Base-by-base conservation (phyloP, 2,888 invertebrate genomes). In the Diarsia mendica region DNA sequence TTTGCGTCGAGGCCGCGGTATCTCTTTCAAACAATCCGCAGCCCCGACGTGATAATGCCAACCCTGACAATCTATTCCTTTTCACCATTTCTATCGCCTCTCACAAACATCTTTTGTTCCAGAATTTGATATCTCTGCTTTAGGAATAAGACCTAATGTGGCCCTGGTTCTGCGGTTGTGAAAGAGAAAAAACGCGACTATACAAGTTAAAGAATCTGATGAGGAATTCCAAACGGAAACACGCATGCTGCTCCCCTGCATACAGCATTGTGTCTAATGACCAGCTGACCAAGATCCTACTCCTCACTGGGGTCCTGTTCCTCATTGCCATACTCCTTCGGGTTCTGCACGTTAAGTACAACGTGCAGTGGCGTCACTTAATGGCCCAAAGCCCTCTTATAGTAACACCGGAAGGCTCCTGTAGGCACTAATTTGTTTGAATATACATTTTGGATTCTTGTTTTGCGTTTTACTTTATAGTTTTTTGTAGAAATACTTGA, bases 161-260 rank as follows among this genome's bases (percentile, higher is more conserved):
- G 3, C 8, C 9, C 44, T 44, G 13, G 13, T 46, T 63, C 15
- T 63, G 39, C 63, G 15, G 15, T n/a, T 63, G 3, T 63, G 15
- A n/a, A 44, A 44, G n/a, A 63, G 0, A 81, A 51, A 72, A 73
- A 51, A 87, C 79, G 28, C 84, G 77, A 39, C 70, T 89, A 5
- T 81, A 87, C 67, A 87, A 86, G 11, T 69, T 91, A 28, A 90
- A 89, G 67, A 85, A 85, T 73, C 79, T 84, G 1, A 85, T 88
- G 71, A 84, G 76, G n/a, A 84, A 85, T 0, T 77, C 74, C 0
- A 79, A 74, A 1, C 67, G 77, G 9, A 72, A 53, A 1, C 20
- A 70, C 3, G 0, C 48, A 18, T 5, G 10, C 13, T 13, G 10
- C 2, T 9, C 2, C 33, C 10, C 15, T 10, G 1, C 23, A 1